Evolutionary conservation across 2,888 invertebrate genomes (phyloP).

Genomic region (Galerucella nymphaeae): DNA sequence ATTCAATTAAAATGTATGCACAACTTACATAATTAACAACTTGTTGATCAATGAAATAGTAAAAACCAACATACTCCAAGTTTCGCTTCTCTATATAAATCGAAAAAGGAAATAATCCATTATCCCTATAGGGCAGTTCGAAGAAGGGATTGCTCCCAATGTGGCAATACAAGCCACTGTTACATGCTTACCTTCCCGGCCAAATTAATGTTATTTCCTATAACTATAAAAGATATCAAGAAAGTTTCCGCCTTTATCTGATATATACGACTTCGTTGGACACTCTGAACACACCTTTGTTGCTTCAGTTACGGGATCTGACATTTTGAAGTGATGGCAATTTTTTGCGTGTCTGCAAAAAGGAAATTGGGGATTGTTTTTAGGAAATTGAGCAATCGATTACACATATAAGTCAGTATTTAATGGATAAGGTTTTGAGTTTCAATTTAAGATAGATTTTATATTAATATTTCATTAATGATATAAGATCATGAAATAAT

Average conservation of each 20-base stretch:
- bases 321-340: conserved; percentile 18
- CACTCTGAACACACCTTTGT: conserved; percentile 34
- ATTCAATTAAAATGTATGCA: not conserved
- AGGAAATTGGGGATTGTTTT: conserved; percentile 20
- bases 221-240: conserved; percentile 42
- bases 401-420: conserved; percentile 11
- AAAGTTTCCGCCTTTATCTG: conserved; percentile 42
- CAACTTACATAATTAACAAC: conserved; percentile 15
- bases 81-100: conserved; percentile 25
- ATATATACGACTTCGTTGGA: conserved; percentile 34
- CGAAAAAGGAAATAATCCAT: conserved; percentile 42
- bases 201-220: conserved; percentile 45
- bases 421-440: not conserved
- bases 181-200: conserved; percentile 40
- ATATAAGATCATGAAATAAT: too few species aligned
- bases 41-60: conserved; percentile 30
- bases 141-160: conserved; percentile 41
- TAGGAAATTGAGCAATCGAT: conserved; percentile 20
- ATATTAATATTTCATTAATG: too few species aligned
- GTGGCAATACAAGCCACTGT: conserved; percentile 38
- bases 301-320: conserved; percentile 23
- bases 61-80: conserved; percentile 10
- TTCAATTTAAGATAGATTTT: too few species aligned
- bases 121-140: conserved; percentile 39
- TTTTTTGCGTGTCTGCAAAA: conserved; percentile 14